Evolutionary conservation across 2,797 vertebrate species (phyloP), one percentile per base, ranked within the genome.

Genomic region (Pseudotriccus pelzelni): DNA sequence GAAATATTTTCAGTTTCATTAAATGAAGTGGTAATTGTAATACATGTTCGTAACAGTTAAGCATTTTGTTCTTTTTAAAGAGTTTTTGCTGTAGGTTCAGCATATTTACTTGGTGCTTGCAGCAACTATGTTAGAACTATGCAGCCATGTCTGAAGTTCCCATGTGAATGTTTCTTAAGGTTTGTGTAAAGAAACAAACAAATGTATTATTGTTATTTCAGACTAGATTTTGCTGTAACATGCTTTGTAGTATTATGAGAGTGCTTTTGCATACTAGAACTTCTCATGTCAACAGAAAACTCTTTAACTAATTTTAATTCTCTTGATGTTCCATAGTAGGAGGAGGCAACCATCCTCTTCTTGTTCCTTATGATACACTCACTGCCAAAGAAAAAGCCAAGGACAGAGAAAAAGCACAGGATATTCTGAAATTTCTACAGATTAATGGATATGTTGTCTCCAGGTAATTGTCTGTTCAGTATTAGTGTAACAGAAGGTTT

Each of bases 331-430:
- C 28, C 11, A 19, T 92, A 94, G 84, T 97, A 99, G 99, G 99
- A 95, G 99, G 99, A 86, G 99, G 99, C 91, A 99, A 99, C 89
- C 99, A 99, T 93, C 99, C 99, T 22, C 97, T 99, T 79, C 98
- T 99, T 94, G 99, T 99, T 76, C 99, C 99, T n/a, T 99, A 99
- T 15, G 99, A 99, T 84, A 99, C 99, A 0, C 96, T 99, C 92
- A 99, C 99, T 53, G 99, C 99, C 95, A 99, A 99, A 98, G 99
- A 99, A 97, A 99, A 99, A 97, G 99, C 98, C 84, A 99, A 98
- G 95, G 99, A 99, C 95, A 97, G 99, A 97, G 99, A 99, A 91
- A 99, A 99, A 97, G 99, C 99, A 44, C 99, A 99, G 94, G 99
- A 99, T 92, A 99, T 99, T 93, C 98, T 99, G 79, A 99, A 99